Evolutionary conservation across 2,888 invertebrate species (phyloP).

Genomic region (Apodemia hepburni): DNA sequence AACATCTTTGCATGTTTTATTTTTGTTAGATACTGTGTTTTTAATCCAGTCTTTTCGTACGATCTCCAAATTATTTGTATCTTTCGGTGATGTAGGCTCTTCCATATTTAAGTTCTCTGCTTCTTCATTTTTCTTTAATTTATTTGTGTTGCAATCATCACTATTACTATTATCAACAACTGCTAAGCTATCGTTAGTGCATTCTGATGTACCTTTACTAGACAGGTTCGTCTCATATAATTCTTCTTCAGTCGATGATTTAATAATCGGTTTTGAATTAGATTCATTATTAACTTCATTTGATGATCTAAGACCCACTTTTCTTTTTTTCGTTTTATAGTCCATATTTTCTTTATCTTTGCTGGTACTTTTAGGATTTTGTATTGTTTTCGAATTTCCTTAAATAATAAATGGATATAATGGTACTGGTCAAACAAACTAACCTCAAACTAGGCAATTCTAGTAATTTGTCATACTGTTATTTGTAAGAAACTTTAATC

Average conservation of each 20-base stretch:
- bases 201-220: background rate
- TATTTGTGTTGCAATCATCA: background rate
- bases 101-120: background rate
- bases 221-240: background rate
- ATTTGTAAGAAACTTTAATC: too few species aligned
- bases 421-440: too few species aligned
- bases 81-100: background rate
- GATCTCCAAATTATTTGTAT: background rate
- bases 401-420: background rate
- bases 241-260: constrained; percentile 5
- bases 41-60: background rate
- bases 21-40: background rate
- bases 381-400: background rate
- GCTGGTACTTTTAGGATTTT: background rate
- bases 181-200: background rate
- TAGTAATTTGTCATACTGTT: too few species aligned
- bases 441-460: too few species aligned
- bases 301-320: background rate
- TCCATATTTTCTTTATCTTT: background rate
- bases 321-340: background rate
- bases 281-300: background rate
- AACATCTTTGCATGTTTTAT: background rate
- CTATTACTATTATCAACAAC: background rate
- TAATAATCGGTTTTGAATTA: background rate
- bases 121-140: background rate